Base-by-base conservation (phyloP, 1,140 invertebrate genomes). In the Zaprionus taronus region DNA sequence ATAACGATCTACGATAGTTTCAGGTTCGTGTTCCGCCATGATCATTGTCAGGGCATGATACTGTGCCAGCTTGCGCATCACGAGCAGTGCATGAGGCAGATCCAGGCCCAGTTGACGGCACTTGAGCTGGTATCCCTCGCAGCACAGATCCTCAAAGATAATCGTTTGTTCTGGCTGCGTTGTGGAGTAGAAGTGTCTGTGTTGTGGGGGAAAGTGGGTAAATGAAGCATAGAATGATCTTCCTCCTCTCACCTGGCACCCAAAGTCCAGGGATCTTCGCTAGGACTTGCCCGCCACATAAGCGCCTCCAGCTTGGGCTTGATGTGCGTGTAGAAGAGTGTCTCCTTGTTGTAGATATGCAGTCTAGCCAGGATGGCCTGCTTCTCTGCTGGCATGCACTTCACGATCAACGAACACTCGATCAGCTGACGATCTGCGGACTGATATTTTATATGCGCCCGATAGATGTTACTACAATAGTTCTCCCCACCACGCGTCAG, bases 181-280 rank as follows among this genome's bases (percentile, higher is more conserved):
- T 5, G 85, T 91, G 14, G 91, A 91, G 53, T 86, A 92, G 83
- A 93, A 95, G 28, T 95, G 94, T 9, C 93, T 85, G 14, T 77
- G 6, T 1, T 15, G 47, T 9, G 12, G 11, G 2, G 2, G 15
- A 9, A 41, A 1, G 1, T 9, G 1, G 22, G 4, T 17, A 4
- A 15, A 2, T n/a, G 4, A 60, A 26, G 3, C 1, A 1, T 12
- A 26, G 7, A 11, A 5, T 12, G 11, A 24, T 58, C 26, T 34
- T 0, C 1, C 24, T 5, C 4, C 20, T 11, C 79, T 67, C 51
- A 91, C 87, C 70, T 91, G 24, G 91, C 87, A 9, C 77, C 91
- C 62, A 92, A 53, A 2, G 44, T 62, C 81, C 81, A 91, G 11
- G 44, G 11, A 2, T 66, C 57, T 28, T 60, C 26, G 5, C 0